A percentile compares a stretch with the other conserved stretches of the same genome.
These are phyloP conservation scores for Loxodonta africana DNA, from an alignment of 2,113 vertebrate species.

Conservation along the genomic window DNA sequence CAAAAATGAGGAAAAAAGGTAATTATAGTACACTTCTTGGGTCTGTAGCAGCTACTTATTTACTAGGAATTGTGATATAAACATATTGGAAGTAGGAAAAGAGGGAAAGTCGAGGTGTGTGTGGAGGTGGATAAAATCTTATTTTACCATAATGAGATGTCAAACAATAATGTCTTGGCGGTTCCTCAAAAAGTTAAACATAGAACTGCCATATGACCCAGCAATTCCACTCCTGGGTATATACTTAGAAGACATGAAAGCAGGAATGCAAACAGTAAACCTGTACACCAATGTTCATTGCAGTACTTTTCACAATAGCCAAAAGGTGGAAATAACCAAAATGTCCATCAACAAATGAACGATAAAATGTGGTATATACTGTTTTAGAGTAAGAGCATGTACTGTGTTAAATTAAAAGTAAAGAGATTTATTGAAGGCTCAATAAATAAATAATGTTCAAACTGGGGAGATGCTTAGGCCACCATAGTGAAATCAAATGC, in stretches of 20 bases:
- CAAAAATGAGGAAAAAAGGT: neutral
- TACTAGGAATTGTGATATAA: conserved; percentile 50
- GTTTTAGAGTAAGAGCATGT: no score
- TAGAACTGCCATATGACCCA: neutral
- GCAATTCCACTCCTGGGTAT: neutral
- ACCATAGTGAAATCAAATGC: no score
- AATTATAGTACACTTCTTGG: neutral
- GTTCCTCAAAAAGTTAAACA: neutral
- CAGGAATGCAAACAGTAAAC: neutral
- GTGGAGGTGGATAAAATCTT: neutral
- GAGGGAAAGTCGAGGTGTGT: neutral
- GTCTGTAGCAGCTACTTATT: conserved; percentile 40
- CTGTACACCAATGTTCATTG: neutral
- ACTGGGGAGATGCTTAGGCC: no score
- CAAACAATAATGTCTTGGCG: neutral
- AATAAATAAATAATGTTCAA: no score
- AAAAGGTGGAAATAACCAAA: neutral
- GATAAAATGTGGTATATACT: no score
- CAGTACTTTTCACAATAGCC: neutral
- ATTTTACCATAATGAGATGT: neutral
- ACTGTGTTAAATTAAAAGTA: no score
- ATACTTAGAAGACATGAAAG: neutral
- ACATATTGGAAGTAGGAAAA: conserved; percentile 28
- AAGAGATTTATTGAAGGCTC: no score
- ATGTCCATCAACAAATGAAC: no score